Base-by-base conservation (phyloP, 2,797 vertebrate genomes). In the Lutjanus argentimaculatus region DNA sequence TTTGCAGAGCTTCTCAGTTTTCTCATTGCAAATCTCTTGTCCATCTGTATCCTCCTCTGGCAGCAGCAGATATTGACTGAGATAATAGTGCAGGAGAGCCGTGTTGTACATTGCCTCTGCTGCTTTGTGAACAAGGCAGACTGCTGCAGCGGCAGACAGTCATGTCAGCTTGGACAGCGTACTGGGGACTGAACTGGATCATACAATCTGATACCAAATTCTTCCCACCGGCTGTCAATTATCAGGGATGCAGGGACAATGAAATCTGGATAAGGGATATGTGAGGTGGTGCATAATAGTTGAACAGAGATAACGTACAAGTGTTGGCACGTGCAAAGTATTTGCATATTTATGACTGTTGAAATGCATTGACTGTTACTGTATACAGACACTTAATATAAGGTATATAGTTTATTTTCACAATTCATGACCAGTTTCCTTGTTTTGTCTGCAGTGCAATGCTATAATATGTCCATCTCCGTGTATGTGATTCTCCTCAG, bases 61-160 rank as follows among this genome's bases (percentile, higher is more conserved):
- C 89, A 88, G 83, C 2, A 83, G 79, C 77, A 91, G 92, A 91
- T 89, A 84, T 80, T 66, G 85, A 85, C 88, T 62, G 84, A 89
- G 87, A 93, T 90, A 84, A 85, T 67, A 77, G 78, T 59, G 80
- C 19, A 72, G 72, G 55, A 56, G 83, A 89, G 84, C 82, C 8
- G 22, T 90, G 90, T 90, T 86, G 72, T 63, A 92, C 92, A 92
- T 80, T 46, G 77, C 73, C 79, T 86, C 76, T 63, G 80, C 81
- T 65, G 73, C 81, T 79, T 53, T 42, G 73, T 45, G 91, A 89
- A 94, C 85, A 90, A 86, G 85, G 80, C 88, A 85, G 89, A 77
- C 85, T 83, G 80, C 84, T 79, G 70, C 83, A 62, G 82, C 46
- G 57, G 67, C 78, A 84, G 78, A 79, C 90, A 86, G 63, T 70